phyloP scores from a whole-genome alignment of 2,797 vertebrate species.

The Rachycentron canadum region DNA sequence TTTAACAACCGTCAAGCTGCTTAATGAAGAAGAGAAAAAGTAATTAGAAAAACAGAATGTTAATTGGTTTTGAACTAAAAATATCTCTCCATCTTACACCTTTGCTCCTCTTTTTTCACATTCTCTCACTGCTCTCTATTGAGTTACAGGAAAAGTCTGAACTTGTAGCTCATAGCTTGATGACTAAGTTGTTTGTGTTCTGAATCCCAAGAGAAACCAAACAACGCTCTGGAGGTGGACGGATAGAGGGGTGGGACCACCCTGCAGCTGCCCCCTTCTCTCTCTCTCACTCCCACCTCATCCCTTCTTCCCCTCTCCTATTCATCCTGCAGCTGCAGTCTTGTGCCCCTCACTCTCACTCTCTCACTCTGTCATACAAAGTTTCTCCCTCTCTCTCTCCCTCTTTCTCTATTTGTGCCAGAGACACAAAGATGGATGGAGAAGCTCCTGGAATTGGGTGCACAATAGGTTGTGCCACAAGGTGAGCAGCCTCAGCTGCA shows the following conservation, averaged over 20 bases:
- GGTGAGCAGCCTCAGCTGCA: slow-evolving; percentile 90
- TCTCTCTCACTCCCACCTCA: slow-evolving; percentile 80
- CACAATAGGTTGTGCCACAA: slow-evolving; percentile 99
- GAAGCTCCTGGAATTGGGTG: slow-evolving; percentile 94
- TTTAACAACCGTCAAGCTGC: background rate
- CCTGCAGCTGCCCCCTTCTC: slow-evolving; percentile 87
- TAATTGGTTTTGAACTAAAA: background rate
- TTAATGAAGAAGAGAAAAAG: background rate
- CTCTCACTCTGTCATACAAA: slow-evolving; percentile 71
- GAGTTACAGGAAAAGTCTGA: slow-evolving; percentile 24
- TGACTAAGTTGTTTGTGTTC: slow-evolving; percentile 72
- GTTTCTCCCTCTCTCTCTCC: slow-evolving; percentile 82
- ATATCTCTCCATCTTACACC: background rate
- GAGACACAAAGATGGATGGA: slow-evolving; percentile 96
- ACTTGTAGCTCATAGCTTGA: slow-evolving; percentile 17
- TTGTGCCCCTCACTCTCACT: slow-evolving; percentile 71
- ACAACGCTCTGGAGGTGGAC: slow-evolving; percentile 66
- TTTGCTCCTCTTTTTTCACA: background rate
- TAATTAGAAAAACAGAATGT: background rate
- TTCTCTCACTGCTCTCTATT: background rate
- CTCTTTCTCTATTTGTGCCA: slow-evolving; percentile 86
- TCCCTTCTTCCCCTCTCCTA: slow-evolving; percentile 85
- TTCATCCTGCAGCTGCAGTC: slow-evolving; percentile 83
- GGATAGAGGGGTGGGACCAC: slow-evolving; percentile 85
- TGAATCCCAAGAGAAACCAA: slow-evolving; percentile 70